Evolutionary conservation across 2,113 vertebrate genomes (phyloP).

Genomic region (Corvus hawaiiensis): DNA sequence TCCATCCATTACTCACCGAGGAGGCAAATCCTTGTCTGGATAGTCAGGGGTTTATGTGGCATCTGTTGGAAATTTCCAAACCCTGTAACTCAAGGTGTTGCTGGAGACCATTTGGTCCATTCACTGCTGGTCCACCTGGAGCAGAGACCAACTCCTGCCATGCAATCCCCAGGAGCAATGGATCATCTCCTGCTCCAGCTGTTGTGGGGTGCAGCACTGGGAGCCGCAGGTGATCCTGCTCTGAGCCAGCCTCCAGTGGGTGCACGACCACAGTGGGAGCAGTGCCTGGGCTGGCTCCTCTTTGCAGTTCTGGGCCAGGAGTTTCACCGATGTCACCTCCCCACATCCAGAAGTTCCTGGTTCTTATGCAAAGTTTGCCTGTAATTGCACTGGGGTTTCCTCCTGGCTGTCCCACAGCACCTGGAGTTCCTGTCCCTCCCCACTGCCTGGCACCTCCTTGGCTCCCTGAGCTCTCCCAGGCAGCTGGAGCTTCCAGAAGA

Average conservation of each 20-base stretch:
- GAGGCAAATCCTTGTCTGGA: neutral
- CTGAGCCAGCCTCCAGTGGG: fast-evolving
- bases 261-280: fast-evolving
- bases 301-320: neutral
- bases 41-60: neutral
- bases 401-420: neutral
- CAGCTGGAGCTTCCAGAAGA: neutral
- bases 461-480: neutral
- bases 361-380: neutral
- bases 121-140: neutral
- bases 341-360: neutral
- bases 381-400: neutral
- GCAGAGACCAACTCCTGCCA: neutral
- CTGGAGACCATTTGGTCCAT: fast-evolving
- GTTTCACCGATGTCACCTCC: neutral
- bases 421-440: neutral
- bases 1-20: fast-evolving
- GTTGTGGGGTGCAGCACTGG: neutral
- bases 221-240: neutral
- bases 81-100: neutral
- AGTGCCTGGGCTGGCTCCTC: neutral
- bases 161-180: neutral
- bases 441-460: neutral
- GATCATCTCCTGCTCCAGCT: neutral
- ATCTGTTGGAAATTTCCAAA: fast-evolving